Evolutionary conservation across 2,797 vertebrate species (phyloP), one percentile per base, ranked within the genome.

Genomic region (Pteronotus mesoamericanus): DNA sequence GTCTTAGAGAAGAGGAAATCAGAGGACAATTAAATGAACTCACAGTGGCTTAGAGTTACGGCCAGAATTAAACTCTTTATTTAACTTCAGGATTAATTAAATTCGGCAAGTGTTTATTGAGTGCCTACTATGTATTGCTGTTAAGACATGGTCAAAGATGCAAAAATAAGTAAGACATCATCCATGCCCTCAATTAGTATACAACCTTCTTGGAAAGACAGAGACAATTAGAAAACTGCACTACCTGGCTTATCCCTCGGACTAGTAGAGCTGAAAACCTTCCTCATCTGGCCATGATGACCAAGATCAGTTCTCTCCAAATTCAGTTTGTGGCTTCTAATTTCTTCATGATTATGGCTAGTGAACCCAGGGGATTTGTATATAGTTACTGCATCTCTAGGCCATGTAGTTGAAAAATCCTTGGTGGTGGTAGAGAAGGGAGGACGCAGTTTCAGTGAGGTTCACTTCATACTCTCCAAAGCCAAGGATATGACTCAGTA

Each of bases 51-150:
- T 59, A 96, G 53, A 68, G 44, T 71, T 69, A 82, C 48, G 32
- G 32, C 4, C 87, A 91, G 57, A 92, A 83, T 82, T 89, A 75
- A 86, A 92, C 78, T 87, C 29, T 94, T 94, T 92, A 59, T 77
- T 57, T 96, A 91, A 44, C 19, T 95, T 94, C 53, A 51, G 46
- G 46, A 78, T 79, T 86, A 80, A 88, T 88, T 88, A 69, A 85
- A 80, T 68, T 97, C 96, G 44, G n/a, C 66, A 88, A 95, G 44
- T 93, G 39, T 89, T 96, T 59, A 64, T 4, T 93, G 66, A 79
- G 10, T 95, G 37, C 29, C 48, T 87, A 64, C 10, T 48, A 22
- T n/a, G 64, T 91, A n/a, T 74, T 68, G 44, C 37, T 57, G 61
- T 37, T 59, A 86, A 86, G 69, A 86, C 34, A 75, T 19, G 42